Conservation (phyloP, 2,888 invertebrate genomes). For the Cepaea hortensis region DNA sequence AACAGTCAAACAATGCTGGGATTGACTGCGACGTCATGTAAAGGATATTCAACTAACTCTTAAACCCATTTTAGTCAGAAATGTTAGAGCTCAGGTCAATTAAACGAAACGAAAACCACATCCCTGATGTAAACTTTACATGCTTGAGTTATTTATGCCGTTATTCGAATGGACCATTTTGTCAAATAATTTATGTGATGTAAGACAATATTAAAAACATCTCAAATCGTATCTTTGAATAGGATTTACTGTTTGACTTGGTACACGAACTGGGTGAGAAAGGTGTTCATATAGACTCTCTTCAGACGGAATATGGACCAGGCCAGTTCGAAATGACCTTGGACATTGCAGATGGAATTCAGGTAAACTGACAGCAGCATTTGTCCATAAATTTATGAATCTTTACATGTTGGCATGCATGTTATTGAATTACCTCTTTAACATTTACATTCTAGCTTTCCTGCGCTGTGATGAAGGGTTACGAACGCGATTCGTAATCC, state of each 20-base stretch:
- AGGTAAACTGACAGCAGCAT: not conserved
- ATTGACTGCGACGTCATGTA: too few species aligned
- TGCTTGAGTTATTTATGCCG: too few species aligned
- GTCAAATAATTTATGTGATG: too few species aligned
- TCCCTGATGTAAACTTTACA: not conserved
- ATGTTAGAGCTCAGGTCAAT: too few species aligned
- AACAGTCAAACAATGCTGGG: too few species aligned
- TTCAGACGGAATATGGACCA: slow-evolving; percentile 46
- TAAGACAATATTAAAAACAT: not conserved
- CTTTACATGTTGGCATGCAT: not conserved
- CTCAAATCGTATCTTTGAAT: not conserved
- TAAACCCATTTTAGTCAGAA: too few species aligned
- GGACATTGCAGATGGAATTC: slow-evolving; percentile 36
- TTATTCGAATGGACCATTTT: not conserved
- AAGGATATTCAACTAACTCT: too few species aligned
- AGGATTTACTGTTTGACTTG: slow-evolving; percentile 45
- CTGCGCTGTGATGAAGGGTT: too few species aligned
- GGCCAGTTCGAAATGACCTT: slow-evolving; percentile 49
- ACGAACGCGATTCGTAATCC: too few species aligned
- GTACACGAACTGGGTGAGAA: slow-evolving; percentile 29
- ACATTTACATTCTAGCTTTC: too few species aligned
- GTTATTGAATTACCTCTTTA: too few species aligned
- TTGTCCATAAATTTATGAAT: not conserved
- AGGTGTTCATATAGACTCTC: slow-evolving; percentile 40
- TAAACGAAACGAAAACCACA: too few species aligned